Conservation (phyloP, 2,797 vertebrate genomes). For the Cirrhinus mrigala region DNA sequence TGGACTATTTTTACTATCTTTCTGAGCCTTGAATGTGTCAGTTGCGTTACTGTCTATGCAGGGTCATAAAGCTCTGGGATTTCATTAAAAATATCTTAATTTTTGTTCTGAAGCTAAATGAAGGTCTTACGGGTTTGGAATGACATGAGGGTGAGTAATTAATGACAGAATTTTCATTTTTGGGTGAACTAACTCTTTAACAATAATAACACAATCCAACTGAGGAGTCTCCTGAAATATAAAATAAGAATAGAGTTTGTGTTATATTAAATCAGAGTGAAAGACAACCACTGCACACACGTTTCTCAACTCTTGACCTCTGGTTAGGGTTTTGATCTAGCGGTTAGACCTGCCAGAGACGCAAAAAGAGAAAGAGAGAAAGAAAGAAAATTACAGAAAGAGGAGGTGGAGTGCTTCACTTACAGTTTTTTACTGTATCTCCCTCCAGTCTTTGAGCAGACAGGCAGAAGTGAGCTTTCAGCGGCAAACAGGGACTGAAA, state of each 20-base stretch:
- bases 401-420: conserved; percentile 1
- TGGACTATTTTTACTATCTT: too few relatives aligned
- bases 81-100: too few relatives aligned
- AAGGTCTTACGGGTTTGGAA: too few relatives aligned
- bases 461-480: conserved; percentile 33
- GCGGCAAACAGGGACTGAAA: conserved; percentile 62
- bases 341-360: conserved; percentile 65
- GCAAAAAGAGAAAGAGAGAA: conserved; percentile 70
- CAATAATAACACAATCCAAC: not conserved
- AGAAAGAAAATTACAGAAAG: conserved; percentile 27
- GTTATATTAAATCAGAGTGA: not conserved
- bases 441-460: conserved; percentile 30
- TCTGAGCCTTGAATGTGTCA: too few relatives aligned
- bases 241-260: not conserved
- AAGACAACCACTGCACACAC: not conserved
- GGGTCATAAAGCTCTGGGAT: too few relatives aligned
- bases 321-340: conserved; percentile 69
- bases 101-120: too few relatives aligned
- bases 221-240: not conserved
- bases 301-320: conserved; percentile 65
- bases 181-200: not conserved
- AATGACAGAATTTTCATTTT: too few relatives aligned
- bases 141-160: too few relatives aligned
- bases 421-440: conserved; percentile 25
- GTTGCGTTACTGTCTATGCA: too few relatives aligned